Percentiles rank a stretch among this genome's conserved stretches.
Conservation (phyloP, 2,113 vertebrate species). For the Lipotes vexillifer region DNA sequence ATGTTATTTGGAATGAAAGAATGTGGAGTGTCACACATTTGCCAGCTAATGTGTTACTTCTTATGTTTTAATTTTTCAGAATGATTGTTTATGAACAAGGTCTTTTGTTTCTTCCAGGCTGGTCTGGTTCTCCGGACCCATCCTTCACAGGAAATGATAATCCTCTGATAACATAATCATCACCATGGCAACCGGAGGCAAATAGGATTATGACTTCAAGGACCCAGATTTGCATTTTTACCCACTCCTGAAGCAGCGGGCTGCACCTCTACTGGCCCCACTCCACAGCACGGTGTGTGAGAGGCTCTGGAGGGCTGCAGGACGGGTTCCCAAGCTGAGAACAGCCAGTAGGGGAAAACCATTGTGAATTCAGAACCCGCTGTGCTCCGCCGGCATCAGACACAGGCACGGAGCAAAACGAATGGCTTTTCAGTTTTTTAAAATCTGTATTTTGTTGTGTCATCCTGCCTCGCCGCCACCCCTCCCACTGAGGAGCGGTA, state of each 20-base stretch:
- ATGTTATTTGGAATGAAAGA: background rate
- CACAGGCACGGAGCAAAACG: accelerated
- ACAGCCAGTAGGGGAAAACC: accelerated
- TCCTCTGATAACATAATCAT: background rate
- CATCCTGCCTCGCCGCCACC: accelerated
- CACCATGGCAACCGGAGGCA: background rate
- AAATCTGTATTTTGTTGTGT: background rate
- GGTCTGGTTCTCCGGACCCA: background rate
- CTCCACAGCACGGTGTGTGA: accelerated
- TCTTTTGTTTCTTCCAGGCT: background rate
- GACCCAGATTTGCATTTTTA: background rate
- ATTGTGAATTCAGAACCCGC: accelerated
- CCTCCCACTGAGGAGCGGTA: accelerated
- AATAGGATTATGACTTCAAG: background rate
- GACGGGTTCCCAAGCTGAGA: background rate
- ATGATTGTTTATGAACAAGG: background rate
- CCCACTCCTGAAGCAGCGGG: background rate
- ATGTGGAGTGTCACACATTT: background rate
- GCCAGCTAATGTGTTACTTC: background rate
- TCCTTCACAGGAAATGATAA: background rate
- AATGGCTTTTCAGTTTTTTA: accelerated
- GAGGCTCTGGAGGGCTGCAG: accelerated
- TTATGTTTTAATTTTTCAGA: background rate
- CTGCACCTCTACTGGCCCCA: background rate
- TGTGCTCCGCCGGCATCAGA: accelerated